Conservation (phyloP, 2,797 vertebrate species). For the Falco cherrug region DNA sequence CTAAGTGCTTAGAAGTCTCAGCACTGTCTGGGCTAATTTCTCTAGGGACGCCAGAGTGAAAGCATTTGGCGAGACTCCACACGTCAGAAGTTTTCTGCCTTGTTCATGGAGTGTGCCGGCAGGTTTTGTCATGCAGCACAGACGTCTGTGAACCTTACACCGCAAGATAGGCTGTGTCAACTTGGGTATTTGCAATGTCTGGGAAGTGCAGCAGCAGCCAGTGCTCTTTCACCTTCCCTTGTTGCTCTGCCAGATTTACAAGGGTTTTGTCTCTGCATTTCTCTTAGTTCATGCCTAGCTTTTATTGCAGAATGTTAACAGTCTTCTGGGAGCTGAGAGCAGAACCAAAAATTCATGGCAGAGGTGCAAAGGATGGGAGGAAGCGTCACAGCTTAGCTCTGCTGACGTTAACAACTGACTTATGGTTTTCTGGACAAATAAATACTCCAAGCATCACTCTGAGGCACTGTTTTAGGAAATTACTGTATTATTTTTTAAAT, state of each 20-base stretch:
- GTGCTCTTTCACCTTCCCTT: neutral
- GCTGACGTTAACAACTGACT: neutral
- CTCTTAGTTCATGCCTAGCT: neutral
- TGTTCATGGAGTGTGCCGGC: accelerated
- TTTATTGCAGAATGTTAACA: neutral
- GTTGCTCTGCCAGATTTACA: neutral
- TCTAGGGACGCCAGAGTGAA: neutral
- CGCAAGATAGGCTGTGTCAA: neutral
- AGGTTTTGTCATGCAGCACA: neutral
- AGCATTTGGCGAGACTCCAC: neutral
- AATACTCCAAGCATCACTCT: neutral
- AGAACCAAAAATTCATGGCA: neutral
- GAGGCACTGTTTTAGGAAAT: neutral
- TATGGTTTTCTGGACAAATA: neutral
- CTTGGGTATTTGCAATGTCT: neutral
- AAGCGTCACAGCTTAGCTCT: neutral
- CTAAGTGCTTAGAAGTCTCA: neutral
- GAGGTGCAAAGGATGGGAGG: neutral
- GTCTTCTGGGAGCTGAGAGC: neutral
- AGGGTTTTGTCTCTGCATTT: neutral
- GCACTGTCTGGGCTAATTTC: neutral
- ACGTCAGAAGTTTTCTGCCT: neutral
- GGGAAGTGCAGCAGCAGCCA: neutral
- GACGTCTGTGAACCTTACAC: neutral
- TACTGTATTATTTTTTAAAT: neutral